These are phyloP conservation scores for Leptonema lineaticorne DNA, from an alignment of 1,140 invertebrate genomes.

Conservation along the genomic window DNA sequence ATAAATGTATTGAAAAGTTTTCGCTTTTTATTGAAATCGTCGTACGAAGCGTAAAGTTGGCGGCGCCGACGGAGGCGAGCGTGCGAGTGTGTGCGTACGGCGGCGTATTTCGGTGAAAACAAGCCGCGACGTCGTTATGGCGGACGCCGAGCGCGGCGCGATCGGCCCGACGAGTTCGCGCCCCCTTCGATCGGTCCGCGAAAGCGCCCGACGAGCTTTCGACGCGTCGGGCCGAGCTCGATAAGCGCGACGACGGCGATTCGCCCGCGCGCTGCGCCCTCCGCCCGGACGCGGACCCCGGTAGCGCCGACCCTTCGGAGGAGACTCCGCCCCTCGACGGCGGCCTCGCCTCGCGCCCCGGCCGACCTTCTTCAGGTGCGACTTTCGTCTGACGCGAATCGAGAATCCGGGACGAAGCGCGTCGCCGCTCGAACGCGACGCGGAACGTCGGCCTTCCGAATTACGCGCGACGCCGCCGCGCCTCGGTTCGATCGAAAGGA, in stretches of 20 bases:
- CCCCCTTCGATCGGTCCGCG: background rate
- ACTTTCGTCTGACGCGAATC: too few relatives aligned
- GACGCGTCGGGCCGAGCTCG: background rate
- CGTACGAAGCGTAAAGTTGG: background rate
- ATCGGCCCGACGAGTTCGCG: background rate
- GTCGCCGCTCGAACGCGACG: too few relatives aligned
- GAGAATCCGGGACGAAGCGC: too few relatives aligned
- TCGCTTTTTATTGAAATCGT: too few relatives aligned
- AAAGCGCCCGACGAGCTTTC: background rate
- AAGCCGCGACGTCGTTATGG: constrained; percentile 12
- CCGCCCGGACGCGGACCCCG: background rate
- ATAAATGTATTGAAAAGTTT: too few relatives aligned
- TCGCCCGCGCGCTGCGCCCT: background rate
- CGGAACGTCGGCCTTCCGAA: too few relatives aligned
- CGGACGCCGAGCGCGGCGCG: background rate
- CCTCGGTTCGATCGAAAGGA: too few relatives aligned
- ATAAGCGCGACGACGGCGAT: background rate
- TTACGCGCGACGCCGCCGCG: too few relatives aligned
- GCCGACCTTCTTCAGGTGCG: too few relatives aligned
- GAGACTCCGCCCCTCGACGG: background rate
- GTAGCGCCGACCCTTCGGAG: background rate
- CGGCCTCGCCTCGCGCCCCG: too few relatives aligned
- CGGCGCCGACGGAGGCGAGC: background rate
- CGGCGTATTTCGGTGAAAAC: constrained; percentile 8
- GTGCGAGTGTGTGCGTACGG: background rate